Percentiles rank a stretch among this genome's conserved stretches.
These are phyloP conservation scores for Stramonita haemastoma DNA, from an alignment of 2,888 invertebrate genomes.

Conservation along the genomic window DNA sequence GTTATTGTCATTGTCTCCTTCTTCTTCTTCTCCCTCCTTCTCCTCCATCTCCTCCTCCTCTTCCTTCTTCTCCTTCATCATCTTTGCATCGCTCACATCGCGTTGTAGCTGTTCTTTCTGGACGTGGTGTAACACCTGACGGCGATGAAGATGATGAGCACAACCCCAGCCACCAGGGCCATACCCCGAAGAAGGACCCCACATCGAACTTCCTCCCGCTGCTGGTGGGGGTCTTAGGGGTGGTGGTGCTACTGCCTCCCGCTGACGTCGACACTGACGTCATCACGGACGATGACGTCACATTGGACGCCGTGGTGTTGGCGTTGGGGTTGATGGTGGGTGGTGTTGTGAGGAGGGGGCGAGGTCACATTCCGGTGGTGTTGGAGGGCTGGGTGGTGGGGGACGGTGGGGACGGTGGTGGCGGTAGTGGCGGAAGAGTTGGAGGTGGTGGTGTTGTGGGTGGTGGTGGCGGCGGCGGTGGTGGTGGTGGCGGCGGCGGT, in stretches of 20 bases:
- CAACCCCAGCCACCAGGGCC: neutral
- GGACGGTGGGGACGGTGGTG: neutral
- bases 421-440: neutral
- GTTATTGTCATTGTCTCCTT: neutral
- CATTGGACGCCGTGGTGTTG: neutral
- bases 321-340: constrained; percentile 14
- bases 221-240: neutral
- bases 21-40: neutral
- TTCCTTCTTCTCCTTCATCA: neutral
- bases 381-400: neutral
- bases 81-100: neutral
- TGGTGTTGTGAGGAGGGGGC: neutral
- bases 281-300: neutral
- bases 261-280: neutral
- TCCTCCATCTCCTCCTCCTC: neutral
- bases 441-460: neutral
- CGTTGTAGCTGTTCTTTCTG: constrained; percentile 1
- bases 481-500: neutral
- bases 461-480: neutral
- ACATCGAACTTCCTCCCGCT: constrained; percentile 18
- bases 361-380: constrained; percentile 6
- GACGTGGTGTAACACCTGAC: neutral
- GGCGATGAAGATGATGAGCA: neutral
- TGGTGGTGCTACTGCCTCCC: neutral
- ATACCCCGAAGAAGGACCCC: constrained; percentile 24